Base-by-base conservation (phyloP, 2,797 vertebrate species). In the Lagocephalus sceleratus region DNA sequence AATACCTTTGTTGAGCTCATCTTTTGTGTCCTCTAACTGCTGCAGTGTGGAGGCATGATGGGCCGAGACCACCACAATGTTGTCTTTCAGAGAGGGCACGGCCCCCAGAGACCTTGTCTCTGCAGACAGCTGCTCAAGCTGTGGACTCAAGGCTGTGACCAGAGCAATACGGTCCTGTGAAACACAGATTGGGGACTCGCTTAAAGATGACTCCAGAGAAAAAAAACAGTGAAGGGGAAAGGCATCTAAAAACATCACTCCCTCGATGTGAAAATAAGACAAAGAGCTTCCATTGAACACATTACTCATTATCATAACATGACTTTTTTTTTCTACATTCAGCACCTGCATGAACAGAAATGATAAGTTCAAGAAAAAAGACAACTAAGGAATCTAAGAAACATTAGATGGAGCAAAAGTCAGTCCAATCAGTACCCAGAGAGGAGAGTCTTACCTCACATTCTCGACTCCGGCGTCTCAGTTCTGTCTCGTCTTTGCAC, bases 1-100 rank as follows among this genome's bases (percentile, higher is more conserved):
- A 22, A n/a, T 84, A 98, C 97, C 94, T 65, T 85, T 73, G 49
- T 83, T 87, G 47, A 93, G 75, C 56, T 91, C 88, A 16, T 88
- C 84, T 15, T 90, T 85, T 57, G 26, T 16, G 38, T 57, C 76
- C 53, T 92, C 90, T n/a, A 97, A 79, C 55, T 78, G 87, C 83
- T 91, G 89, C 44, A 19, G 51, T 14, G 91, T 79, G 50, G 88
- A 62, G n/a, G 79, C 85, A 41, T 91, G 92, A 67, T 54, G 85
- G 4, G 82, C 75, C 0, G 87, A 85, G 23, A 95, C 78, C 53
- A 63, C 45, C 41, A 73, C 86, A 3, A 93, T 43, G 62, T 63
- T 87, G 65, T 90, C 89, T 71, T 88, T 91, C 67, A 96, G 44
- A 86, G 92, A 58, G 53, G 66, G 53, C 32, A 73, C 1, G 64